phyloP scores from a whole-genome alignment of 2,888 invertebrate species.

The Pantelozetes paolii region DNA sequence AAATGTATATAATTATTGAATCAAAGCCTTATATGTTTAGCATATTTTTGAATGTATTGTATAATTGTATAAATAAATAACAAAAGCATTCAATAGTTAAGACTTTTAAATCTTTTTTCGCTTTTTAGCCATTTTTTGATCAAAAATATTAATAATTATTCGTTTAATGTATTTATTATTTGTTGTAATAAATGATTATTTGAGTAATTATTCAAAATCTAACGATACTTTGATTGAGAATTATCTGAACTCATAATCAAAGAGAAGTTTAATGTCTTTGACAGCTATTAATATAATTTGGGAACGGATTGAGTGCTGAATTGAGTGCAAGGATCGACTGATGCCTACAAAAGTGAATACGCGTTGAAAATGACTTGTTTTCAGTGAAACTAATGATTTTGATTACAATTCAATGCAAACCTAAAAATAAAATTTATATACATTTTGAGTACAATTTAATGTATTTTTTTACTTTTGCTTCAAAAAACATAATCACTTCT shows the following conservation, averaged over 20 bases:
- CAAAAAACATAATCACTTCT: too few relatives aligned
- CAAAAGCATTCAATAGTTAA: not conserved
- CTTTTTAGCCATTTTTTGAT: not conserved
- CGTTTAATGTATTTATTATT: conserved; percentile 2
- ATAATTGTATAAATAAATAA: too few relatives aligned
- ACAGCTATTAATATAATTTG: not conserved
- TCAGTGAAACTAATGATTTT: not conserved
- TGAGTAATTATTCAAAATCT: not conserved
- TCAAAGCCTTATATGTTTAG: too few relatives aligned
- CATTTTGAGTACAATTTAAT: too few relatives aligned
- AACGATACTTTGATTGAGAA: not conserved
- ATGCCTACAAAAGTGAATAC: not conserved
- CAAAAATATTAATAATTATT: conserved; percentile 11
- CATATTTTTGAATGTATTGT: too few relatives aligned
- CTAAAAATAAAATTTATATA: not conserved
- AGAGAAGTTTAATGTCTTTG: conserved; percentile 8
- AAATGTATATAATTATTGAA: too few relatives aligned
- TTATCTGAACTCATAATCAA: not conserved
- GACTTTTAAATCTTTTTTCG: not conserved
- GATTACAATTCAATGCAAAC: not conserved
- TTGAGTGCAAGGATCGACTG: too few relatives aligned
- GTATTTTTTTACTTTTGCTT: too few relatives aligned
- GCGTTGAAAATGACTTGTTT: not conserved
- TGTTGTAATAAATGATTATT: conserved; percentile 1
- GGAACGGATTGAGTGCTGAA: not conserved